phyloP scores from a whole-genome alignment of 2,113 vertebrate species.

The Pachyramphus minor region DNA sequence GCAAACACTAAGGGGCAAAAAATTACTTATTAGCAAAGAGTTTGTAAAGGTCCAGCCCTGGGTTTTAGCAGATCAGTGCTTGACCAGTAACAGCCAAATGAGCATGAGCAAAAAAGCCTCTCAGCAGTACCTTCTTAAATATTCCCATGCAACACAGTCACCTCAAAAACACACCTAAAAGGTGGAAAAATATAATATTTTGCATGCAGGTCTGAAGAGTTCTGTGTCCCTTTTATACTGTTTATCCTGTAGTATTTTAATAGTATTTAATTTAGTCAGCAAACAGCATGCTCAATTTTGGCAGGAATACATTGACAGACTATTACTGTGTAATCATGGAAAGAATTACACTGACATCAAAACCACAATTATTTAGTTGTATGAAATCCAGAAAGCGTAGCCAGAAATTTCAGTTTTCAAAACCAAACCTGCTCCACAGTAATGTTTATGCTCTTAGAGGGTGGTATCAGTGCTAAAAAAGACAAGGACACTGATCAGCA shows the following conservation, averaged over 20 bases:
- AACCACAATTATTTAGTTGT: slow-evolving; percentile 3
- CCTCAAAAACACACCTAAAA: not conserved
- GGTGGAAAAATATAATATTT: not conserved
- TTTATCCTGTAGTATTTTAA: not conserved
- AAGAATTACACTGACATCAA: not conserved
- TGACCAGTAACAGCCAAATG: not conserved
- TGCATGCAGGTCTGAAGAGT: not conserved
- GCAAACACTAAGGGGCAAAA: not conserved
- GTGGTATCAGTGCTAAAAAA: not conserved
- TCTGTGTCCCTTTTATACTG: not conserved
- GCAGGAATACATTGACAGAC: not conserved
- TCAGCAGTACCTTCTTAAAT: not conserved
- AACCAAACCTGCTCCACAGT: not conserved
- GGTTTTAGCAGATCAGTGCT: not conserved
- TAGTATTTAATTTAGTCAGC: not conserved
- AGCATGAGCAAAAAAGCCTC: not conserved
- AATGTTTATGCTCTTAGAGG: not conserved
- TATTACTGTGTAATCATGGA: not conserved
- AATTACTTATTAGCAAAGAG: not conserved
- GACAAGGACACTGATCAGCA: not conserved
- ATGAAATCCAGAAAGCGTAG: not conserved
- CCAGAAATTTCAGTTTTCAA: not conserved
- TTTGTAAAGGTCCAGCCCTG: not conserved
- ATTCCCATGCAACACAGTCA: not conserved
- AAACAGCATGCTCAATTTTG: not conserved